Percentiles rank a stretch among this genome's conserved stretches.
These are phyloP conservation scores for Scaptomyza flava DNA, from an alignment of 2,888 invertebrate species.

Conservation along the genomic window DNA sequence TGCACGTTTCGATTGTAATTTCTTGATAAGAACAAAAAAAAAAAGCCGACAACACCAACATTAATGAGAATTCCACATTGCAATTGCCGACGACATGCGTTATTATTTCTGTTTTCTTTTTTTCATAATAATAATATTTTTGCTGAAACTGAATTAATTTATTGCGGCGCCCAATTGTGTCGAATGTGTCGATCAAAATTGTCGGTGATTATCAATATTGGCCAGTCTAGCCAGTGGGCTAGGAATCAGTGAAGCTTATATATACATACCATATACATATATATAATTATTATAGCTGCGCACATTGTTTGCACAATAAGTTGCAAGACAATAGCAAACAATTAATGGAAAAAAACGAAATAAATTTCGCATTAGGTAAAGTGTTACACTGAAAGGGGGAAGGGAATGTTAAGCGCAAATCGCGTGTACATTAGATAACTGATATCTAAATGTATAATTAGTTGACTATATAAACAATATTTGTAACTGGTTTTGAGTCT, in stretches of 20 bases:
- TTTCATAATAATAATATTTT: conserved; percentile 34
- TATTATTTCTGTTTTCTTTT: conserved; percentile 19
- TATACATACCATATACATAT: not conserved
- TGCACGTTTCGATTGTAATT: conserved; percentile 40
- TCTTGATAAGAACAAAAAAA: conserved; percentile 45
- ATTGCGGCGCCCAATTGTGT: conserved; percentile 61
- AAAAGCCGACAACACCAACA: not conserved
- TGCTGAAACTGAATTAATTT: conserved; percentile 33
- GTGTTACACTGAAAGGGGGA: not conserved
- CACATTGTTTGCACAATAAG: conserved; percentile 58
- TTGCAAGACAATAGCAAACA: conserved; percentile 59
- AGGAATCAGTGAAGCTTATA: too few species aligned
- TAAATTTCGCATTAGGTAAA: conserved; percentile 18
- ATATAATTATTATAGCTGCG: conserved; percentile 59
- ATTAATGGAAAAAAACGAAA: conserved; percentile 30
- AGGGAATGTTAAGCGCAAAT: not conserved
- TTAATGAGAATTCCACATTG: conserved; percentile 1
- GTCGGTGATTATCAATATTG: conserved; percentile 39
- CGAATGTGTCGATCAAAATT: conserved; percentile 64
- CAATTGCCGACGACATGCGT: conserved; percentile 31
- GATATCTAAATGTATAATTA: conserved; percentile 33
- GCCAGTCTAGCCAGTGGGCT: not conserved
- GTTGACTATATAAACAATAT: conserved; percentile 6
- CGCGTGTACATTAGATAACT: conserved; percentile 37
- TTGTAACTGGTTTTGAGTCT: not conserved